Percentiles rank a stretch among this genome's conserved stretches.
phyloP scores from a whole-genome alignment of 2,113 vertebrate genomes.

The Neoarius graeffei region DNA sequence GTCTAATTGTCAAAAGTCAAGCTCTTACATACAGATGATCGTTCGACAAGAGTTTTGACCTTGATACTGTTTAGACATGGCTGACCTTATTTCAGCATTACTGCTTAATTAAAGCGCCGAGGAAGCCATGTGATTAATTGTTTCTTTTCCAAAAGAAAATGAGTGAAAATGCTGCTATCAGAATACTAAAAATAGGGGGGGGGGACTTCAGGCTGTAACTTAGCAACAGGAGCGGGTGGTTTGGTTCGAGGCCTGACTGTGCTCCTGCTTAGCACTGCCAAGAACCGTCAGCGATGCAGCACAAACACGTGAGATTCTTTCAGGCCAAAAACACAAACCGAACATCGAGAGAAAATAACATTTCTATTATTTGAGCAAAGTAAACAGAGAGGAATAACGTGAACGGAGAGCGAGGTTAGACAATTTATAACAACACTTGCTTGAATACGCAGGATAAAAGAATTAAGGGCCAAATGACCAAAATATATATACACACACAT shows the following conservation, averaged over 20 bases:
- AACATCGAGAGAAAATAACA: constrained; percentile 29
- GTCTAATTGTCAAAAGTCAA: not conserved
- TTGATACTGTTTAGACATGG: not conserved
- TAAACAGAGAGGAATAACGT: not conserved
- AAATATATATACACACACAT: not conserved
- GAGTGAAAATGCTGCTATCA: constrained; percentile 28
- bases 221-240: constrained; percentile 77
- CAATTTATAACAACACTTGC: not conserved
- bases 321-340: constrained; percentile 40
- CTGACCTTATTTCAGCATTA: constrained; percentile 21
- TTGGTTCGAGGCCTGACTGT: constrained; percentile 72
- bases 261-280: constrained; percentile 55
- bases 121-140: constrained; percentile 70
- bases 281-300: constrained; percentile 38
- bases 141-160: constrained; percentile 73
- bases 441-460: not conserved
- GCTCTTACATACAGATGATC: not conserved
- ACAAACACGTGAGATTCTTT: constrained; percentile 47
- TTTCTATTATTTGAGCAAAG: constrained; percentile 23
- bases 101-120: constrained; percentile 65
- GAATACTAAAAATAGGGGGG: constrained; percentile 64
- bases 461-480: not conserved
- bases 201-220: constrained; percentile 74
- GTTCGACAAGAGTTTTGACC: not conserved
- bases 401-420: not conserved